Evolutionary conservation across 2,888 invertebrate genomes (phyloP).

Genomic region (Lithophane ornitopus): DNA sequence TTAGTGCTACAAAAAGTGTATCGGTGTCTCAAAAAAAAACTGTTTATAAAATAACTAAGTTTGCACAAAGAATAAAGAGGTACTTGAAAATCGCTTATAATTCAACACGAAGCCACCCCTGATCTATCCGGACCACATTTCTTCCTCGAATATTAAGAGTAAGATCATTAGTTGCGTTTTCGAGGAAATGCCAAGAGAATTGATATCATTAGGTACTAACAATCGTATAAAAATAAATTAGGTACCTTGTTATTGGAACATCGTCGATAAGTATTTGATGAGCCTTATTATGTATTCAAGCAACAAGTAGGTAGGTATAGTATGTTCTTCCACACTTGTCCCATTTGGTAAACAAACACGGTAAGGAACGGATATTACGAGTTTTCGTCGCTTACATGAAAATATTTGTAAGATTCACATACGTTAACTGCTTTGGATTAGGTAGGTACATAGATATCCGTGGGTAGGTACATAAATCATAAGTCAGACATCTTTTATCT

Average conservation of each 20-base stretch:
- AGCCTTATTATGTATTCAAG: conserved; percentile 37
- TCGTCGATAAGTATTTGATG: conserved; percentile 38
- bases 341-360: conserved; percentile 18
- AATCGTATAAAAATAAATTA: conserved; percentile 40
- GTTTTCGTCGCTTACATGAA: background rate
- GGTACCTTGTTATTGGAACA: conserved; percentile 41
- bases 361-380: background rate
- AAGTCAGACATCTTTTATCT: background rate
- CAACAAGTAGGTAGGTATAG: conserved; percentile 21
- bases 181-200: conserved; percentile 33
- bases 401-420: background rate
- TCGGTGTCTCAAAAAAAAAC: background rate
- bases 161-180: conserved; percentile 33
- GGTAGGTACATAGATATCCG: no score
- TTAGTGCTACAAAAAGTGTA: background rate
- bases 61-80: conserved; percentile 10
- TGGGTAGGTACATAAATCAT: no score
- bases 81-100: conserved; percentile 32
- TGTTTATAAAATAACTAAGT: background rate
- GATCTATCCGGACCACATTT: conserved; percentile 27
- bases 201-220: conserved; percentile 46
- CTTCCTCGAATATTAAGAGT: conserved; percentile 31
- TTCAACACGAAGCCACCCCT: conserved; percentile 20
- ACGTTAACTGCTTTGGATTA: background rate
- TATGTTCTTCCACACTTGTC: background rate